Conservation (phyloP, 1,140 invertebrate species). For the Daktulosphaira vitifoliae region DNA sequence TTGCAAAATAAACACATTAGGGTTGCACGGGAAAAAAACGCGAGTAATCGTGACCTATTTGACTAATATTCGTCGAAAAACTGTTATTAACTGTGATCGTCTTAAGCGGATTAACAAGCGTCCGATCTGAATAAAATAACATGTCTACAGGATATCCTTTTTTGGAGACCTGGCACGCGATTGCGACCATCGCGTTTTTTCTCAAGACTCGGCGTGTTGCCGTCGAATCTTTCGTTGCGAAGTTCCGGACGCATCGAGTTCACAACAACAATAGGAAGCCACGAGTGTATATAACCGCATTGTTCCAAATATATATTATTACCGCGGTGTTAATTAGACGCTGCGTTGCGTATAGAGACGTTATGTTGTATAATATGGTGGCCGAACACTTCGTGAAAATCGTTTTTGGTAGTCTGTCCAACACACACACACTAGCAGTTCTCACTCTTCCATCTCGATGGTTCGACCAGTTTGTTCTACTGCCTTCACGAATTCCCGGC, state of each 20-base stretch:
- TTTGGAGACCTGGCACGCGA: slow-evolving; percentile 9
- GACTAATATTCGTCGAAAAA: too few species aligned
- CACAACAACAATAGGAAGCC: background rate
- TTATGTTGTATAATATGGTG: background rate
- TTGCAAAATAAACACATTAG: too few species aligned
- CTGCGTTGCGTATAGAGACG: background rate
- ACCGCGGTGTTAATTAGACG: slow-evolving; percentile 15
- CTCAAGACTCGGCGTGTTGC: background rate
- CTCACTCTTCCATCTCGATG: slow-evolving; percentile 28
- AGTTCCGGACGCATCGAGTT: slow-evolving; percentile 8
- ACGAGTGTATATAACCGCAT: slow-evolving; percentile 3
- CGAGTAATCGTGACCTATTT: too few species aligned
- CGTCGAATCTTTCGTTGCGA: background rate
- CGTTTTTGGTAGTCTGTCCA: too few species aligned
- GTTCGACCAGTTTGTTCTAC: background rate
- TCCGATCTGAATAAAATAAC: too few species aligned
- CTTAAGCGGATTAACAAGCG: too few species aligned
- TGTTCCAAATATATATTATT: slow-evolving; percentile 16
- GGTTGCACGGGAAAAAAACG: too few species aligned
- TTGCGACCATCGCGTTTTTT: background rate
- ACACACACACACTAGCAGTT: background rate
- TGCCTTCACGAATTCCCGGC: background rate
- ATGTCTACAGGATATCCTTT: slow-evolving; percentile 30
- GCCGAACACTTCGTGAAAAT: background rate
- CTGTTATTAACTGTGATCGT: too few species aligned